phyloP scores from a whole-genome alignment of 2,797 vertebrate species.

The Decapterus maruadsi region DNA sequence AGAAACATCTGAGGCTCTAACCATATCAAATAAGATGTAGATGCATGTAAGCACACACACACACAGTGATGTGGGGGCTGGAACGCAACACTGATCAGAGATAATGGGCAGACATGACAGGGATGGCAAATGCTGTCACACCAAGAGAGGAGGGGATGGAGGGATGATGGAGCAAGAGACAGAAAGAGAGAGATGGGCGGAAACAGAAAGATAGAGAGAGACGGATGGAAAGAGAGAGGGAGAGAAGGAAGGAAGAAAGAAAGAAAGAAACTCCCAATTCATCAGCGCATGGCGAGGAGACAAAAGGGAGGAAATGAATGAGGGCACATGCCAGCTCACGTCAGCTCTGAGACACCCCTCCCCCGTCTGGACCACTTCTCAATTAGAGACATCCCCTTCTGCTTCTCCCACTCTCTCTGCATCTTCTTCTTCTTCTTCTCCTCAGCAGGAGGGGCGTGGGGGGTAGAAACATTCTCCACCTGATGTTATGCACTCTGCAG shows the following conservation, averaged over 20 bases:
- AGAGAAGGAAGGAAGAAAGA: constrained; percentile 40
- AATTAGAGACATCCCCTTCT: constrained; percentile 67
- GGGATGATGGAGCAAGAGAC: constrained; percentile 47
- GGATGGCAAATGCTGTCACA: constrained; percentile 57
- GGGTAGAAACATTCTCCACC: constrained; percentile 21
- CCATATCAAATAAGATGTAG: constrained; percentile 35
- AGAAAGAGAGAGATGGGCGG: constrained; percentile 10
- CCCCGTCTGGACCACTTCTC: constrained; percentile 45
- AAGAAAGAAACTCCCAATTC: constrained; percentile 64
- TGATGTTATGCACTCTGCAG: constrained; percentile 8
- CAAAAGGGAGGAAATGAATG: constrained; percentile 80
- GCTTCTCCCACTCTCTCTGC: constrained; percentile 33
- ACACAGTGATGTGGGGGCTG: constrained; percentile 53
- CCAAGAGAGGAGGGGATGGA: constrained; percentile 43
- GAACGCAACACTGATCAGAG: constrained; percentile 72
- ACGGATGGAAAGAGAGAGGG: constrained; percentile 15
- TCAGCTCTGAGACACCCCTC: constrained; percentile 64
- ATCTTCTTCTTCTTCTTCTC: neutral
- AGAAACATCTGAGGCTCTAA: constrained; percentile 18
- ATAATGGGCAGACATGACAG: constrained; percentile 78
- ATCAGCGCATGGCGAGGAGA: constrained; percentile 68
- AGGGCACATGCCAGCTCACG: constrained; percentile 73
- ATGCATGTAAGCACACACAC: constrained; percentile 13
- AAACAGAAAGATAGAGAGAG: constrained; percentile 13
- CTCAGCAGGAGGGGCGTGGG: neutral